Percentiles rank a stretch among this genome's conserved stretches.
Evolutionary conservation across 1,140 invertebrate genomes (phyloP).

Genomic region (Latrodectus geometricus): DNA sequence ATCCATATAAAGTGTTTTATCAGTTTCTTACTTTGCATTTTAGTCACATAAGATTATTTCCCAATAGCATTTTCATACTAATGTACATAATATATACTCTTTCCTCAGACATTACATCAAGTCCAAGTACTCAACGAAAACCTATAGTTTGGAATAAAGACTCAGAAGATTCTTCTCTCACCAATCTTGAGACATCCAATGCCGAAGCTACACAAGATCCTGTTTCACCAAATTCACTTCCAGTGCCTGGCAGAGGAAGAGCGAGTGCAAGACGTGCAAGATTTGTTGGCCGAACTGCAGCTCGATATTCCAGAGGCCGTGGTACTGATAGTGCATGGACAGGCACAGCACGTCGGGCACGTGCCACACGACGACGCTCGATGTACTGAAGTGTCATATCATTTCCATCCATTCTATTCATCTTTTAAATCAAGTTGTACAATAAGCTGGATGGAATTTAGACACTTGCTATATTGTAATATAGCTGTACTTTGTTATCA

Average conservation of each 20-base stretch:
- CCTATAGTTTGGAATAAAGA: constrained; percentile 33
- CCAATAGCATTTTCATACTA: no score
- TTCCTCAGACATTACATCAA: background rate
- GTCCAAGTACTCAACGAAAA: constrained; percentile 3
- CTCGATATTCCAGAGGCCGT: constrained; percentile 11
- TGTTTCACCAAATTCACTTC: background rate
- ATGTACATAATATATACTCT: background rate
- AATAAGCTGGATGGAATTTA: background rate
- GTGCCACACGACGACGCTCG: constrained; percentile 4
- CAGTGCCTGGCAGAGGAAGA: background rate
- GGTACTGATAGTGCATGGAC: constrained; percentile 2
- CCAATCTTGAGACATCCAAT: background rate
- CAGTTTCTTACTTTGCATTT: no score
- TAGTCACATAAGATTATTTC: no score
- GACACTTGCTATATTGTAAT: no score
- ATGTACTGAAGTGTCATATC: constrained; percentile 14
- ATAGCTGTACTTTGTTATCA: no score
- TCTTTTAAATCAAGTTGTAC: background rate
- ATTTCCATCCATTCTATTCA: background rate
- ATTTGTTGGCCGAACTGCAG: background rate
- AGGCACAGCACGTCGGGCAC: background rate
- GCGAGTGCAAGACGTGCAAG: background rate
- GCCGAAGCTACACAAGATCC: background rate
- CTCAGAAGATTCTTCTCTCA: background rate
- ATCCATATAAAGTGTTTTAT: background rate